Evolutionary conservation across 2,888 invertebrate genomes (phyloP), one percentile per base, ranked within the genome.

Genomic region (Uropetala carovei): DNA sequence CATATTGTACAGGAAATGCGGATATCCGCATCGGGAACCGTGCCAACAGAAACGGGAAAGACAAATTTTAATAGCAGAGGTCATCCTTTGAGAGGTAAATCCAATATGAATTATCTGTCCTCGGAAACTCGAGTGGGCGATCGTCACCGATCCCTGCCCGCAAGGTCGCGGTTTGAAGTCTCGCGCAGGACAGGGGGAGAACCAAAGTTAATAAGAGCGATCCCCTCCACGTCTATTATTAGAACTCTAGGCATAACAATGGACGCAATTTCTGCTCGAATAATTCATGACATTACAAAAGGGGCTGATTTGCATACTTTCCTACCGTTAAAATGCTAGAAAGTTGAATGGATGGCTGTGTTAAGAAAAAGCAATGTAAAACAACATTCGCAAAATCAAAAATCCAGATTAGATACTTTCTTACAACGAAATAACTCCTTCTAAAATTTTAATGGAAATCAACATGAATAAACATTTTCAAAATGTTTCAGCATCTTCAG

Each of bases 91-190:
- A 75, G 75, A 64, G 64, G 64, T 14, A 64, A 60, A 68, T 27
- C 89, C 60, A 89, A 89, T 89, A 64, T 89, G 89, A 89, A 64
- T 30, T n/a, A 89, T 64, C 27, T 16, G 89, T 27, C 89, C 89
- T 89, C 89, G 89, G 43, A n/a, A 43, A 64, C n/a, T 18, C 18
- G 18, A 18, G 89, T 89, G 43, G 89, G 89, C 58, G 27, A 27
- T 59, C 14, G 27, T 30, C 59, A 60, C 27, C 59, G 64, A 68
- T 43, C 56, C 56, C 18, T 43, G 10, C 13, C 59, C 30, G 30
- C 86, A 86, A 89, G 89, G 89, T 58, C 89, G 64, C 89, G 89
- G 89, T 89, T 89, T 64, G n/a, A 22, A 68, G 22, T n/a, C 68
- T 68, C 68, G n/a, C 22, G 9, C 68, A 68, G 0, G 64, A 16